Percentiles rank a stretch among this genome's conserved stretches.
These are phyloP conservation scores for Sebastes minor DNA, from an alignment of 2,797 vertebrate species.

Conservation along the genomic window DNA sequence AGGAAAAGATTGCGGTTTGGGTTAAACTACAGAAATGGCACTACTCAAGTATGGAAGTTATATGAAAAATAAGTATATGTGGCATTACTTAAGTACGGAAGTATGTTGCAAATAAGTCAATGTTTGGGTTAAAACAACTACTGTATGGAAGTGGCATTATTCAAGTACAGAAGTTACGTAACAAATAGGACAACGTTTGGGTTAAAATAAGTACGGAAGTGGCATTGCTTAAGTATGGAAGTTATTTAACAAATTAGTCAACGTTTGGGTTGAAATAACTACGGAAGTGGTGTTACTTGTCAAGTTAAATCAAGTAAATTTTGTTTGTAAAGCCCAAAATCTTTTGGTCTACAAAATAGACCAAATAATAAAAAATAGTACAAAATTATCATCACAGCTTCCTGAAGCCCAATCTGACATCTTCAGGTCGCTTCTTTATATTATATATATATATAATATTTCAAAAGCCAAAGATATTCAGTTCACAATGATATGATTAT, in stretches of 20 bases:
- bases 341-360: no score
- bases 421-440: not conserved
- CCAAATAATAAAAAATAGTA: no score
- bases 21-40: not conserved
- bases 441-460: not conserved
- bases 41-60: not conserved
- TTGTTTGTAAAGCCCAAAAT: no score
- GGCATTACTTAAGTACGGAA: not conserved
- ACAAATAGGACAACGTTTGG: no score
- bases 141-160: not conserved
- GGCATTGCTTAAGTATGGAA: not conserved
- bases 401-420: not conserved
- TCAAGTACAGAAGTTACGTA: no score
- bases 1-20: not conserved
- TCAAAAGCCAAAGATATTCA: not conserved
- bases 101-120: not conserved
- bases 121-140: not conserved
- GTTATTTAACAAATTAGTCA: not conserved
- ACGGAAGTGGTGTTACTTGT: not conserved
- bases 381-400: not conserved
- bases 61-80: not conserved
- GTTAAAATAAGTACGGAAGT: not conserved
- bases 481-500: not conserved
- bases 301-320: no score
- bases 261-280: not conserved